phyloP scores from a whole-genome alignment of 2,888 invertebrate genomes.

The Volucella inanis region DNA sequence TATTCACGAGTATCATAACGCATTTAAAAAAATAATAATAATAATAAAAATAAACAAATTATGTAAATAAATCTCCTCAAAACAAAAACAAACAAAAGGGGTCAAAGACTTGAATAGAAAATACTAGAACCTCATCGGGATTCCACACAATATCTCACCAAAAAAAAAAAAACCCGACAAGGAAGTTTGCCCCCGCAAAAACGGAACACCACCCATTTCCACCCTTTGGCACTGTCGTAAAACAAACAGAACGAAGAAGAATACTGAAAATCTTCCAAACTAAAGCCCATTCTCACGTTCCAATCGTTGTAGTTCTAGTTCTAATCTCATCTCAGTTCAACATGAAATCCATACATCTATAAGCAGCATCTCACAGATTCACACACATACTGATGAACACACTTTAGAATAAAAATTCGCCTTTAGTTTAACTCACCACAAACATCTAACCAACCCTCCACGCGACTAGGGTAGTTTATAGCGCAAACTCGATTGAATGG shows the following conservation, averaged over 20 bases:
- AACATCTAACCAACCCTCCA: constrained; percentile 83
- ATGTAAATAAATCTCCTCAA: neutral
- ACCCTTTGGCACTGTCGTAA: neutral
- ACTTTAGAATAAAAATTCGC: neutral
- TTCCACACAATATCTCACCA: constrained; percentile 22
- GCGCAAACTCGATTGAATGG: constrained; percentile 81
- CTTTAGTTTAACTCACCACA: constrained; percentile 80
- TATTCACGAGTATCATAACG: no score
- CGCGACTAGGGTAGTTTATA: constrained; percentile 83
- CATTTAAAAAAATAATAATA: no score
- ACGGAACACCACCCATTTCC: neutral
- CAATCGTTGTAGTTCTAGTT: no score
- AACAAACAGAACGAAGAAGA: constrained; percentile 31
- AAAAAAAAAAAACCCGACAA: neutral
- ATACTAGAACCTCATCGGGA: constrained; percentile 21
- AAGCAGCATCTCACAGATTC: neutral
- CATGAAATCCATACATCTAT: constrained; percentile 30
- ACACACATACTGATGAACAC: neutral
- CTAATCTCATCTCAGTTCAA: no score
- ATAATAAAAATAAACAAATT: neutral
- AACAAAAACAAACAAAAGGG: constrained; percentile 25
- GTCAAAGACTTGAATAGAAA: constrained; percentile 29
- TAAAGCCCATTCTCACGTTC: neutral
- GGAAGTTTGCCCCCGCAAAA: no score
- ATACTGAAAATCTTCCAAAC: constrained; percentile 15